Evolutionary conservation across 2,888 invertebrate species (phyloP), one percentile per base, ranked within the genome.

Genomic region (Oxycera nigricornis): DNA sequence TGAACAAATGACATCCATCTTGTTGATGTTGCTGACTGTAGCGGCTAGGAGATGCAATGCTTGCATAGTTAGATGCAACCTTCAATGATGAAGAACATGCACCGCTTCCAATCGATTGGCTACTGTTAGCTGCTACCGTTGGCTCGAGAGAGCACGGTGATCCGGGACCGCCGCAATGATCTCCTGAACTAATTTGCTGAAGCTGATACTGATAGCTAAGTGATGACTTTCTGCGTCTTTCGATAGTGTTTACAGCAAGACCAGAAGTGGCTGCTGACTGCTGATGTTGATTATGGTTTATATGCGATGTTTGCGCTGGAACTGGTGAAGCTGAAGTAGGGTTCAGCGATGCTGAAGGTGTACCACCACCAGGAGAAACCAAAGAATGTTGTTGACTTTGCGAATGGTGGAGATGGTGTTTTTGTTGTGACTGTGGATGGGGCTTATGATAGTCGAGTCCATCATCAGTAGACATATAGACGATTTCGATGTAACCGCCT

Each of bases 141-240:
- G 35, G 24, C 6, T 68, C 50, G 2, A 28, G 17, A 9, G 68
- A 3, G 30, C 76, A 73, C 14, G 77, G 79, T 31, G 78, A 78
- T 30, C 76, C 77, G 4, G 55, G 11, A 39, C 72, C 78, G 11
- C 78, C 75, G 17, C 77, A 79, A 26, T 75, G 46, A 30, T 61
- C 62, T 17, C 20, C 68, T 4, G 26, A 2, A 1, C 75, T 75
- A 14, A 79, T 74, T 17, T 77, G 68, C 41, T 81, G 78, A 17
- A 81, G 72, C 52, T 83, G 82, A 22, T 81, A 78, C 35, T 83
- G 83, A 76, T 81, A 83, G 57, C 79, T 81, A 0, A 81, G 31
- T 17, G 80, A 80, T n/a, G 83, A 81, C 67, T 83, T 84, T 4
- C 78, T 73, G 1, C 83, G 80, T 26, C 62, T 75, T 65, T 77